These are phyloP conservation scores for Ceratina australensis DNA, from an alignment of 1,140 invertebrate genomes.

Conservation along the genomic window DNA sequence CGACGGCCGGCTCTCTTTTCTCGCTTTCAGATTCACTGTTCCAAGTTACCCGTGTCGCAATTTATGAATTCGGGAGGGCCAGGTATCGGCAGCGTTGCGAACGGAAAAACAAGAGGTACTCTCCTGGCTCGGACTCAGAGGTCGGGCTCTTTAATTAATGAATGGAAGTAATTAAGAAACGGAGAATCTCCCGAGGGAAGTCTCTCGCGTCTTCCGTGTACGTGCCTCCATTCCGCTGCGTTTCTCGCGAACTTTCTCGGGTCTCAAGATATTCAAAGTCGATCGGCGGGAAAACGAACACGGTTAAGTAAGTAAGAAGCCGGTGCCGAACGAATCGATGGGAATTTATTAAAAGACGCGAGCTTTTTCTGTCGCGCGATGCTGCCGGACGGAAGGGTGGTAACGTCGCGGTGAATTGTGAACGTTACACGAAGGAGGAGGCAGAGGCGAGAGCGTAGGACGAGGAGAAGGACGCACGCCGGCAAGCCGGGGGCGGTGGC, in stretches of 20 bases:
- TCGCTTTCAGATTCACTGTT: neutral
- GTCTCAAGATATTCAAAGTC: slow-evolving; percentile 19
- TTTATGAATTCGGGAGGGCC: neutral
- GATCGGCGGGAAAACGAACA: slow-evolving; percentile 16
- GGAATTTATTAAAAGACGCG: slow-evolving; percentile 21
- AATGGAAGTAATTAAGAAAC: slow-evolving; percentile 47
- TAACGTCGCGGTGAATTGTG: slow-evolving; percentile 18
- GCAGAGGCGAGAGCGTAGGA: no score
- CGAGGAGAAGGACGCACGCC: neutral
- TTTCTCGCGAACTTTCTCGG: neutral
- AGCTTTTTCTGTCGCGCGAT: slow-evolving; percentile 16
- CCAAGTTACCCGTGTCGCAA: neutral
- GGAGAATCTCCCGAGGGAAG: slow-evolving; percentile 34
- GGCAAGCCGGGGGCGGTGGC: slow-evolving; percentile 49
- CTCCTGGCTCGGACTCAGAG: no score
- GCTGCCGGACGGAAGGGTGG: neutral
- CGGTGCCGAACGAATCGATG: neutral
- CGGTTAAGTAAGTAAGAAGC: neutral
- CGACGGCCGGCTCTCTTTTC: neutral
- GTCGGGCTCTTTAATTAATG: slow-evolving; percentile 43
- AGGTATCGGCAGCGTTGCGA: neutral
- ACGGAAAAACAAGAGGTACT: no score
- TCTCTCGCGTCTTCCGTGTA: slow-evolving; percentile 17
- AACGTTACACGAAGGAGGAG: slow-evolving; percentile 45
- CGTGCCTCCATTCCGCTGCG: slow-evolving; percentile 2